Evolutionary conservation across 2,888 invertebrate species (phyloP), one percentile per base, ranked within the genome.

Genomic region (Lydus trimaculatus): DNA sequence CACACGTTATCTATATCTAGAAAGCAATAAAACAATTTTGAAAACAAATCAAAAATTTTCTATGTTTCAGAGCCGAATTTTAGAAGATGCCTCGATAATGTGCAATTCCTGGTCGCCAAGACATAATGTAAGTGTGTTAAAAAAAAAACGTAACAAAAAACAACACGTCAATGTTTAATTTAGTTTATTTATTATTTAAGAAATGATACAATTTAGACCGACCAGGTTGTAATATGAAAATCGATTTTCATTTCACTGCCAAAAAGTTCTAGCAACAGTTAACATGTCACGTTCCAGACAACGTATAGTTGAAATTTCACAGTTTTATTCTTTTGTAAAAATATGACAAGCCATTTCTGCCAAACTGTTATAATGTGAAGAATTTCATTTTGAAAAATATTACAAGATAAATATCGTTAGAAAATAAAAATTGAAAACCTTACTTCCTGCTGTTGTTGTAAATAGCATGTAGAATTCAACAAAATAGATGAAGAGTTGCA

Each of bases 41-140:
- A 33, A 39, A 61, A 58, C 66, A 58, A 63, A 66, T 70, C 25
- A 70, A 66, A 70, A 67, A 71, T 72, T 76, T 86, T 86, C 85
- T 82, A 86, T 78, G 84, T 92, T 92, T 78, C 93, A 95, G 95
- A 94, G 92, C 87, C 94, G 95, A 84, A 94, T 95, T 86, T 88
- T 94, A 87, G 95, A 95, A 87, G 95, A 95, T 87, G 94, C 94
- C 76, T 94, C 94, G 82, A 90, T 94, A 84, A 93, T 94, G 92
- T 95, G 94, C 90, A 95, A 95, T 88, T 94, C 94, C 73, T 95
- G 95, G 94, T 94, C 94, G 82, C 94, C 94, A 74, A 90, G 94
- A 84, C 94, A 94, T 86, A 95, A 94, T 86, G 95, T 95, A 90
- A 93, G 94, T 94, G 23, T 36, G 15, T 15, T 36, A n/a, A 43